phyloP scores from a whole-genome alignment of 2,113 vertebrate species.

The Scortum barcoo region DNA sequence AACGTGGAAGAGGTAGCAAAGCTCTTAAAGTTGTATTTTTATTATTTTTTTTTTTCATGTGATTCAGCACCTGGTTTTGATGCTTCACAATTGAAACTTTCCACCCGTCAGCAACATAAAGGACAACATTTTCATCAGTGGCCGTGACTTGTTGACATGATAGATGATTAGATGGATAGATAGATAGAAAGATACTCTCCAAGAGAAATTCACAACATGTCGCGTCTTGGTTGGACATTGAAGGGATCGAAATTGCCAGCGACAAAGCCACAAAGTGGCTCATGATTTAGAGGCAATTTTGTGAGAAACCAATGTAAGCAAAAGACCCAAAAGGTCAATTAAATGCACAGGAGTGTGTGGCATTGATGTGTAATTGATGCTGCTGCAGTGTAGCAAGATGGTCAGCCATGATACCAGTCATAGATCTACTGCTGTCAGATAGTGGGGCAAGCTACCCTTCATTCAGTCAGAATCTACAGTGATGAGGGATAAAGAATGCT shows the following conservation, averaged over 20 bases:
- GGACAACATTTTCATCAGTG: background rate
- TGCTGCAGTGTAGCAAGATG: conserved; percentile 18
- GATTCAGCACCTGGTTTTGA: background rate
- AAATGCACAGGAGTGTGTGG: conserved; percentile 8
- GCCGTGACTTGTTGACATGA: background rate
- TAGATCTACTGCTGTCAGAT: background rate
- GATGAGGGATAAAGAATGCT: background rate
- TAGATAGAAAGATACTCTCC: no score
- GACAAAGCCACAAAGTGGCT: background rate
- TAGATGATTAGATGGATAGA: no score
- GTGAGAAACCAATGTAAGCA: background rate
- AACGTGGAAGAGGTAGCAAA: background rate
- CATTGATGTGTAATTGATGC: conserved; percentile 12
- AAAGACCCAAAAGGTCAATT: background rate
- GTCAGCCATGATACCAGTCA: conserved; percentile 16
- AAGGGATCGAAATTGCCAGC: background rate
- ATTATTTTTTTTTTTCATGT: background rate
- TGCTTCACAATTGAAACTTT: background rate
- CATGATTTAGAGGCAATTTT: background rate
- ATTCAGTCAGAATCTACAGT: background rate
- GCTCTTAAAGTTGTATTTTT: background rate
- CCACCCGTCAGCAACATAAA: background rate
- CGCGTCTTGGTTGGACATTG: background rate
- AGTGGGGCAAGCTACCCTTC: background rate
- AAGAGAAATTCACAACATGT: no score